Conservation (phyloP, 2,888 invertebrate genomes). For the Erebia palarica region DNA sequence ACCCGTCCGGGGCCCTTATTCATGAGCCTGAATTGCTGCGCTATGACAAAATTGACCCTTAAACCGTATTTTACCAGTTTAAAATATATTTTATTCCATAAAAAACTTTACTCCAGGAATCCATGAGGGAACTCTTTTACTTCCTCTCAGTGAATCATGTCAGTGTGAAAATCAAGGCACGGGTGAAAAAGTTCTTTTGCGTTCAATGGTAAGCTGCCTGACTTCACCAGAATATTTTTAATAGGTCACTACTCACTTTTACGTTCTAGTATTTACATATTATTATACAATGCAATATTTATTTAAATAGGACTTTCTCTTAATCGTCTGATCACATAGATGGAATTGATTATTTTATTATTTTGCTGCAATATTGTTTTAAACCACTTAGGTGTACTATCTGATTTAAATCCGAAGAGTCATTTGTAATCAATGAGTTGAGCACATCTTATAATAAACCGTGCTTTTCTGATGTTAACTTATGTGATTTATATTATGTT, state of each 20-base stretch:
- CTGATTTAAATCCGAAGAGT: too few species aligned
- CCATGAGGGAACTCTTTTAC: constrained; percentile 75
- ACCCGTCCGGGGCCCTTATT: too few species aligned
- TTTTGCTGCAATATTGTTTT: neutral
- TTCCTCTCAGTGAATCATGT: constrained; percentile 74
- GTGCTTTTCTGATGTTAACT: neutral
- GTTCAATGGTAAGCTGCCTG: constrained; percentile 66
- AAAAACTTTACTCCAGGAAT: constrained; percentile 55
- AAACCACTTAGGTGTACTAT: too few species aligned
- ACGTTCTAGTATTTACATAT: too few species aligned
- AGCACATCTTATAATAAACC: too few species aligned
- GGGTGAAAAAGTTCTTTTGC: constrained; percentile 73
- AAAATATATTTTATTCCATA: constrained; percentile 32
- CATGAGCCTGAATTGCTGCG: too few species aligned
- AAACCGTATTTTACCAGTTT: neutral
- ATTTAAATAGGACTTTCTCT: too few species aligned
- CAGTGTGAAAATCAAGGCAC: constrained; percentile 68
- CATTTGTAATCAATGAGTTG: too few species aligned
- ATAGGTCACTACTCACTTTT: neutral
- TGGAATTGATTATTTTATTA: neutral
- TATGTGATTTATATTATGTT: neutral
- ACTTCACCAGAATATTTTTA: constrained; percentile 12
- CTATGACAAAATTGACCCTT: too few species aligned
- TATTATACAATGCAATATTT: too few species aligned
- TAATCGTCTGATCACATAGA: neutral